Evolutionary conservation across 1,140 invertebrate genomes (phyloP), one percentile per base, ranked within the genome.

Genomic region (Episyrphus balteatus): DNA sequence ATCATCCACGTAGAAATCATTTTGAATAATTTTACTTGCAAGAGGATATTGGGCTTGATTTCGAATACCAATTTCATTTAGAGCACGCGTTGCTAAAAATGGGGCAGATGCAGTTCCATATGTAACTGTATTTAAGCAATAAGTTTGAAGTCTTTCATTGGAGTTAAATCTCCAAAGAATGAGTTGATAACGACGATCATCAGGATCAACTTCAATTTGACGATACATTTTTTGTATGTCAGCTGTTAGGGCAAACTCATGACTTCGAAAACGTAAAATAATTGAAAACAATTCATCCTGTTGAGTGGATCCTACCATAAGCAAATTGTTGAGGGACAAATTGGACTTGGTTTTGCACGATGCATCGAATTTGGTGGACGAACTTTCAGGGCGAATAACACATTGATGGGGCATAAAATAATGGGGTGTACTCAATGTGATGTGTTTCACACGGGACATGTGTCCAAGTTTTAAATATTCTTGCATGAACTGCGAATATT

Each of bases 151-250:
- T 15, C 45, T 32, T 41, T 65, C 31, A 10, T 40, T 34, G 0
- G 52, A 49, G 10, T 46, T 21, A 0, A 42, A 12, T 26, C 67
- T 48, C 68, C 70, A 73, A 6, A 73, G 18, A 15, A 74, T 71
- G 38, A 55, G 45, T 50, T 73, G 70, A 42, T 58, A 63, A 18
- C 63, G 49, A 8, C 51, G 42, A 46, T 70, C 54, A 8, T 56
- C 47, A 61, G 42, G 10, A 11, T 10, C 10, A 15, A 72, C 52
- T 44, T 46, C 17, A 19, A 72, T 57, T 48, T 70, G 66, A 10
- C 70, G 48, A 44, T 70, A 74, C 68, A 71, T 72, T 49, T 68
- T 68, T 44, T 48, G 47, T 42, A 70, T 58, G 41, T 72, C 70
- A 12, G 51, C 56, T 2, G 53, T 53, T 2, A 72, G 33, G 1